Evolutionary conservation across 1,140 invertebrate genomes (phyloP).

Genomic region (Argopecten irradians): DNA sequence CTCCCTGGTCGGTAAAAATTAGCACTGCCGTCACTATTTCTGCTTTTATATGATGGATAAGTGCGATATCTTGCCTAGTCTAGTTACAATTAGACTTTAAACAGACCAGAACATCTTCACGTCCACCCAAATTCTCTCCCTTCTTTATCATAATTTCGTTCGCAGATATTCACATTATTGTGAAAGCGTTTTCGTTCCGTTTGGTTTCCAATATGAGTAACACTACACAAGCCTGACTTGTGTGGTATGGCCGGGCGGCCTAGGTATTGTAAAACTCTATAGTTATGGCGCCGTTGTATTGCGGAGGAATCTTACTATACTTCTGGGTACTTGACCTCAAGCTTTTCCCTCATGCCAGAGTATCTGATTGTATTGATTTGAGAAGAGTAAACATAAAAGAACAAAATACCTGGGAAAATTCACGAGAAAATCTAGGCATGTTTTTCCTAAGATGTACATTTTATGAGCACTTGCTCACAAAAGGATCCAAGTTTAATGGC

Average conservation of each 20-base stretch:
- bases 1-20: constrained; percentile 26
- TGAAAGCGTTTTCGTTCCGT: constrained; percentile 39
- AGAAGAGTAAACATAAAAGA: constrained; percentile 3
- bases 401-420: constrained; percentile 22
- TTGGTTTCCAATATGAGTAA: constrained; percentile 38
- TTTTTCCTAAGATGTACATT: neutral
- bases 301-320: neutral
- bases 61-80: constrained; percentile 35
- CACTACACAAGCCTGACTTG: constrained; percentile 34
- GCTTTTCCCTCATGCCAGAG: neutral
- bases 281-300: neutral
- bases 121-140: constrained; percentile 36
- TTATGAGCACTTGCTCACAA: constrained; percentile 10
- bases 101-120: constrained; percentile 46
- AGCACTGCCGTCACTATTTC: constrained; percentile 32
- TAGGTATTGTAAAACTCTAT: neutral
- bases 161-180: constrained; percentile 36
- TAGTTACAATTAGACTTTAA: constrained; percentile 38
- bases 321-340: neutral
- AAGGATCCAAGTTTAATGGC: neutral
- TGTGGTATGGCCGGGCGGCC: constrained; percentile 31
- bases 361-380: constrained; percentile 15
- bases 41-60: constrained; percentile 37
- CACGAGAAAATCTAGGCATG: neutral
- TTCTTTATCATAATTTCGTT: constrained; percentile 39